Percentiles rank a stretch among this genome's conserved stretches.
These are phyloP conservation scores for Calephelis nemesis DNA, from an alignment of 1,140 invertebrate species.

Conservation along the genomic window DNA sequence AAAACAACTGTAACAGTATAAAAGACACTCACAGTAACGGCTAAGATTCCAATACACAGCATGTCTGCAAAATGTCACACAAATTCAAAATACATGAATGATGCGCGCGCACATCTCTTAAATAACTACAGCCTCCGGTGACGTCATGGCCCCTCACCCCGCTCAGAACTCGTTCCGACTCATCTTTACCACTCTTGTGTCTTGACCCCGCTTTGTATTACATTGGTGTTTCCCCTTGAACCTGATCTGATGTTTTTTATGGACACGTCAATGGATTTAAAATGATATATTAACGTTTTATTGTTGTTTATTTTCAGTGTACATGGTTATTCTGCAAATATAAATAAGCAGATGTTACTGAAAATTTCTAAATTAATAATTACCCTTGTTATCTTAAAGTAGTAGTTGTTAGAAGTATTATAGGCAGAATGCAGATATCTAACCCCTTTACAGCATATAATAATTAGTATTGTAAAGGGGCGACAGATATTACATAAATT, in stretches of 20 bases:
- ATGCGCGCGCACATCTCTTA: conserved; percentile 60
- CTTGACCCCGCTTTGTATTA: conserved; percentile 44
- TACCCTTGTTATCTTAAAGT: no score
- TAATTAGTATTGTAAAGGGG: no score
- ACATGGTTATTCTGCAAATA: background rate
- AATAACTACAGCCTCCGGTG: conserved; percentile 68
- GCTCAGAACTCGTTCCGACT: conserved; percentile 49
- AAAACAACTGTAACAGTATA: conserved; percentile 16
- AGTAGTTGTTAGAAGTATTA: no score
- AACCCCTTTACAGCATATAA: no score
- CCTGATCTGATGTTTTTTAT: conserved; percentile 7
- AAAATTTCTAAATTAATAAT: no score
- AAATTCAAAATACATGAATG: conserved; percentile 47
- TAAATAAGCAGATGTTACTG: no score
- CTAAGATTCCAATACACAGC: conserved; percentile 51
- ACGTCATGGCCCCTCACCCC: conserved; percentile 55
- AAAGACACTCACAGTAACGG: conserved; percentile 47
- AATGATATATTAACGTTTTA: conserved; percentile 7
- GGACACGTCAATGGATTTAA: conserved; percentile 6
- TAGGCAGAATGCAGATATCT: no score
- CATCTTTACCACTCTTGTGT: conserved; percentile 62
- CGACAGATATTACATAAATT: no score
- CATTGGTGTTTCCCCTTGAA: conserved; percentile 33
- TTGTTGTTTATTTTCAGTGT: background rate
- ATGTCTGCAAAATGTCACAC: conserved; percentile 41